Base-by-base conservation (phyloP, 2,113 vertebrate species). In the Pampusana beccarii region DNA sequence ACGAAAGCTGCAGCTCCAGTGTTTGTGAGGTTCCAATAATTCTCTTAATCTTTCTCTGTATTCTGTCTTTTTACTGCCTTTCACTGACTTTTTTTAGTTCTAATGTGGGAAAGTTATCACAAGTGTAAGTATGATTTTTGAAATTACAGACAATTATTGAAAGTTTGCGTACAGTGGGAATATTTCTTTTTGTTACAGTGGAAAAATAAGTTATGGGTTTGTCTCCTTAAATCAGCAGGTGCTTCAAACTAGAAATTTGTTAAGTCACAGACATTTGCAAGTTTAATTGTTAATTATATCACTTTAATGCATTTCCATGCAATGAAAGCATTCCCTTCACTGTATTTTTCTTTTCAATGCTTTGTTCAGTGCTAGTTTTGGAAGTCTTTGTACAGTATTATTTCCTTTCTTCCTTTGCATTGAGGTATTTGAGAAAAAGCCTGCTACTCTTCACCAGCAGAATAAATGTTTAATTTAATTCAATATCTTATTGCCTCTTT, bases 401-500 rank as follows among this genome's bases (percentile, higher is more conserved):
- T 84, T 93, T 84, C 42, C 36, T 88, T 92, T 85, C 57, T 72
- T 84, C 1, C 1, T 91, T 79, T 91, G 51, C 77, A 53, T 21
- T 36, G 61, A 80, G 25, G 4, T 94, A 64, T 88, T 81, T 74
- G 66, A 77, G 62, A 57, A 91, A 91, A 90, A 87, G 53, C 21
- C 31, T 85, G 16, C 23, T 84, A 51, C 34, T 91, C 33, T 89
- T 75, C 54, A 84, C 34, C 21, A 50, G 65, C 57, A 85, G 86
- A 94, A 69, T 81, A 81, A 78, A 38, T 81, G 57, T 67, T 84
- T 81, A 90, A 60, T 93, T 95, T 89, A 34, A 91, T 82, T 79
- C 18, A 64, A 0, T 93, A 70, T 82, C 40, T 92, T 86, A 67
- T 10, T 91, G 42, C 44, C 40, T 84, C 24, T 80, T 28, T 91